phyloP scores from a whole-genome alignment of 2,113 vertebrate species.

The Boleophthalmus pectinirostris region DNA sequence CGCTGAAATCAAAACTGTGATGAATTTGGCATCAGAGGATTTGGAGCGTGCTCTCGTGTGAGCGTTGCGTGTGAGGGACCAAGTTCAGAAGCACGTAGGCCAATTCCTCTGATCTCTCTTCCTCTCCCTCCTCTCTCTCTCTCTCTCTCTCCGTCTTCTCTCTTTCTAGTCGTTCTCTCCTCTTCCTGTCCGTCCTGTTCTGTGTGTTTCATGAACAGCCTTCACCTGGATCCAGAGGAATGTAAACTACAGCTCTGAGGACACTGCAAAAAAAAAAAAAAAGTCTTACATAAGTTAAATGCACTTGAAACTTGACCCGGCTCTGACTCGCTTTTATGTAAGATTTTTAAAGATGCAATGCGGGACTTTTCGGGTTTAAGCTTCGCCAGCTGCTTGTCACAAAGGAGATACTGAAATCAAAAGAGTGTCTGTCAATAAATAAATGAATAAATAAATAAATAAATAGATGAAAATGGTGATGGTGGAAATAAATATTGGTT shows the following conservation, averaged over 20 bases:
- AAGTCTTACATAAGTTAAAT: neutral
- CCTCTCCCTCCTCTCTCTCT: slow-evolving; percentile 3
- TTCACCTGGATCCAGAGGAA: slow-evolving; percentile 68
- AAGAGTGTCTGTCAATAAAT: too few species aligned
- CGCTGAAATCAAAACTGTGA: neutral
- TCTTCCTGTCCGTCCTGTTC: slow-evolving; percentile 74
- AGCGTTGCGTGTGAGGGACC: slow-evolving; percentile 31
- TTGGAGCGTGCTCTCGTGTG: slow-evolving; percentile 4
- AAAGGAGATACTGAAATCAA: too few species aligned
- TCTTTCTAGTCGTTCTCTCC: slow-evolving; percentile 17
- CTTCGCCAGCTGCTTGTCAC: too few species aligned
- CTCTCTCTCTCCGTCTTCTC: neutral
- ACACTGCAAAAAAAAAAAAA: neutral
- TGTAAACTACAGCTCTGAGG: slow-evolving; percentile 63
- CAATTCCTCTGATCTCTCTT: slow-evolving; percentile 37
- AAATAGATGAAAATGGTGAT: too few species aligned
- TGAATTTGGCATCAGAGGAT: neutral
- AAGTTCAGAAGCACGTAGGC: slow-evolving; percentile 25
- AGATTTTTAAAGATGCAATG: too few species aligned
- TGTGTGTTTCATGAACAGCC: slow-evolving; percentile 60
- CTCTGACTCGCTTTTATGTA: too few species aligned
- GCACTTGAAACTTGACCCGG: neutral
- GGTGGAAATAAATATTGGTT: too few species aligned
- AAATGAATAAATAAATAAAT: too few species aligned
- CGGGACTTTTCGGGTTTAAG: too few species aligned